Conservation (phyloP, 2,113 vertebrate species). For the Melanerpes formicivorus region DNA sequence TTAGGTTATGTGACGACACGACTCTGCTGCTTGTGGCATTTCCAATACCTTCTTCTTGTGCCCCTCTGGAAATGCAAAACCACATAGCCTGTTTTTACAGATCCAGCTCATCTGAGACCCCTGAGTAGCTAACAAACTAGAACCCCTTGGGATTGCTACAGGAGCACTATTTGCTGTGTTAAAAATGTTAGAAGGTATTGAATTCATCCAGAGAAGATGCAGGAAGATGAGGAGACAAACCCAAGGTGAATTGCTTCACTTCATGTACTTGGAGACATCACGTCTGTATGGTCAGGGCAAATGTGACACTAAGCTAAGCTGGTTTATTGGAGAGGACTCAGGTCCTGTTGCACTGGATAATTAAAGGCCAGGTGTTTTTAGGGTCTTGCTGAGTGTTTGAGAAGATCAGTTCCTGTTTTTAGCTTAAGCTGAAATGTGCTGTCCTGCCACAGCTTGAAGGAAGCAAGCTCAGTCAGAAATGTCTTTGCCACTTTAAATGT, state of each 20-base stretch:
- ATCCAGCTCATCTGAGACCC: background rate
- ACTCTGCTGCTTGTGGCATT: background rate
- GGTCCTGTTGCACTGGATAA: background rate
- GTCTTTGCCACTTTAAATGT: background rate
- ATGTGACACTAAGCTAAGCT: background rate
- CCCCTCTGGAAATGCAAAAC: background rate
- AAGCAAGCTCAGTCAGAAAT: background rate
- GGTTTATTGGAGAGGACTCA: background rate
- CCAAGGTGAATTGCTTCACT: background rate
- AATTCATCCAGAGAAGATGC: background rate
- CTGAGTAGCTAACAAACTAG: background rate
- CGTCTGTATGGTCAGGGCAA: rapidly evolving
- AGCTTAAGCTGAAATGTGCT: background rate
- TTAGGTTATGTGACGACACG: background rate
- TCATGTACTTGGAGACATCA: background rate
- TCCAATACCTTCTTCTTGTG: background rate
- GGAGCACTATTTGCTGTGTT: background rate
- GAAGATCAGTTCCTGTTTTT: background rate
- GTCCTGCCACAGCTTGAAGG: background rate
- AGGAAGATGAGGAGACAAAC: background rate
- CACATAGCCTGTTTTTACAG: background rate
- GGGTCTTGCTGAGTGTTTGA: background rate
- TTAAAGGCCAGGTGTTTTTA: background rate
- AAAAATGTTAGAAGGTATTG: rapidly evolving
- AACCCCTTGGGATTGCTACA: background rate